Evolutionary conservation across 1,140 invertebrate species (phyloP).

Genomic region (Agrilus planipennis): DNA sequence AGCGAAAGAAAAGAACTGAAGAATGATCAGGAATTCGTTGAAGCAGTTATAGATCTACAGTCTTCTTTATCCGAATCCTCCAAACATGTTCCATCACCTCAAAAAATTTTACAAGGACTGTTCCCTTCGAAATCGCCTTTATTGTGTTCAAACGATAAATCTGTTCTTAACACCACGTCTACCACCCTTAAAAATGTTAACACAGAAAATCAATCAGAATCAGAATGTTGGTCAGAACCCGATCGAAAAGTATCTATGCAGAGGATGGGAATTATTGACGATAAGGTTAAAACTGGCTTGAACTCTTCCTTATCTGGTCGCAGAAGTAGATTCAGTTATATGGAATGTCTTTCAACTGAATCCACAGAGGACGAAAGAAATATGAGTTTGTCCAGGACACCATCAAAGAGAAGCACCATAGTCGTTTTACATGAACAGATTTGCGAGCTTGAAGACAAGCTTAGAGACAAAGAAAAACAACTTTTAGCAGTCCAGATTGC

Average conservation of each 20-base stretch:
- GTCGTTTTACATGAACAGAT: slow-evolving; percentile 18
- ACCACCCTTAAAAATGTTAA: slow-evolving; percentile 17
- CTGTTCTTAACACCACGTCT: slow-evolving; percentile 12
- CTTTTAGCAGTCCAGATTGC: slow-evolving; percentile 3
- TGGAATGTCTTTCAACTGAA: slow-evolving; percentile 18
- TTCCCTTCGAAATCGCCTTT: background rate
- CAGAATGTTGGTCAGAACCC: slow-evolving; percentile 72
- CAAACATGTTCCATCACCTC: background rate
- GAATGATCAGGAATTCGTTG: slow-evolving; percentile 11
- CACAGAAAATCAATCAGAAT: slow-evolving; percentile 49
- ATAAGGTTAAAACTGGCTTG: slow-evolving; percentile 24
- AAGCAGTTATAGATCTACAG: slow-evolving; percentile 2
- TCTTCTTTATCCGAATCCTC: background rate
- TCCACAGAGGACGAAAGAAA: slow-evolving; percentile 20
- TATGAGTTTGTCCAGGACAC: slow-evolving; percentile 22
- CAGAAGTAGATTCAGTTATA: slow-evolving; percentile 10
- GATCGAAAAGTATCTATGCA: slow-evolving; percentile 67
- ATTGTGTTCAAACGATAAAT: slow-evolving; percentile 17
- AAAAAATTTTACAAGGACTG: background rate
- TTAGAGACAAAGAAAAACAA: slow-evolving; percentile 16
- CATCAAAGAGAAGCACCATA: slow-evolving; percentile 19
- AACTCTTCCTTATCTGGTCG: slow-evolving; percentile 10
- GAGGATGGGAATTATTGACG: slow-evolving; percentile 53
- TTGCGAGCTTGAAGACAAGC: slow-evolving; percentile 17
- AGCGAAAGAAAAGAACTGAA: background rate